Evolutionary conservation across 1,140 invertebrate species (phyloP), one percentile per base, ranked within the genome.

Genomic region (Zaprionus taronus): DNA sequence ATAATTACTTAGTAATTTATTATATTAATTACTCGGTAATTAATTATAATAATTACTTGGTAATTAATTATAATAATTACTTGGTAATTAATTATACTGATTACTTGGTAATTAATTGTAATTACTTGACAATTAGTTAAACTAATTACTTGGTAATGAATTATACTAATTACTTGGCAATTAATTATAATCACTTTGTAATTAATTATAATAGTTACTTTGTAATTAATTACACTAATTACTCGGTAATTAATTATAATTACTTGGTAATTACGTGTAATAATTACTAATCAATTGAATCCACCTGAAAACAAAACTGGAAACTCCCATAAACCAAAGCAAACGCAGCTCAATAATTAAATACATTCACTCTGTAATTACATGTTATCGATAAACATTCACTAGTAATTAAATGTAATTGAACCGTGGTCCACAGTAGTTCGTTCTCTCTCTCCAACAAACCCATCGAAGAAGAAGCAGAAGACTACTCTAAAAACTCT

Each of bases 401-500:
- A 6, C 51, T 26, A 55, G 22, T 41, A 56, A 66, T 66, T 12
- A 56, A 56, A 34, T 49, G 28, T 64, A 51, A 15, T 44, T 15
- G 15, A 17, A 55, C 31, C 26, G 28, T 28, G 51, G 67, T 72
- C 68, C 47, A 74, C 68, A 84, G 70, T 83, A 83, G 71, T 62
- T 24, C 22, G 26, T 28, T 7, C 31, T 24, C 22, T 53, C 31
- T 24, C 22, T 53, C 31, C 31, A 34, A 34, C 9, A 34, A 41
- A 47, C 41, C 41, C 41, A 47, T 47, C 41, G 41, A 17, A 47
- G 41, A 34, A 34, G 31, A 34, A 34, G 9, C 7, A n/a, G 22
- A n/a, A 9, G 51, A 49, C 81, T 80, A 78, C 81, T 78, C 60
- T 69, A 84, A 81, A 78, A 34, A 11, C 28, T 31, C 36, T 73